phyloP scores from a whole-genome alignment of 2,888 invertebrate genomes.

The Torymus auratus region DNA sequence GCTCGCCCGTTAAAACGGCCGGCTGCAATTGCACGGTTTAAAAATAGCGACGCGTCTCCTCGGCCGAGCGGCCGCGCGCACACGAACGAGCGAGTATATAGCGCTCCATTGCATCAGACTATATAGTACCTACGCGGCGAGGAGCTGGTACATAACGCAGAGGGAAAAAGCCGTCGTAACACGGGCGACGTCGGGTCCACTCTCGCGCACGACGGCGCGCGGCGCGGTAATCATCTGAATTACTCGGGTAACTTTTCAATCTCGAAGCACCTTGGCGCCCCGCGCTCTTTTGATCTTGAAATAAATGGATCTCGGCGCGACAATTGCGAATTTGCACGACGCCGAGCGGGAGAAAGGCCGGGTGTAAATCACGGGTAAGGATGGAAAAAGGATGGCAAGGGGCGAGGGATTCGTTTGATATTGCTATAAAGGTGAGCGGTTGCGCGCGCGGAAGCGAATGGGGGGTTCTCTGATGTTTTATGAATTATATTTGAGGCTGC shows the following conservation, averaged over 20 bases:
- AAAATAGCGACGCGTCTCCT: constrained; percentile 69
- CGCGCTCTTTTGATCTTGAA: constrained; percentile 12
- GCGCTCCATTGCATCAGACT: constrained; percentile 74
- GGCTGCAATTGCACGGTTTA: constrained; percentile 73
- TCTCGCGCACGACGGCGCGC: no score
- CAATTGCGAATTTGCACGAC: background rate
- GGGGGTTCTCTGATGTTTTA: no score
- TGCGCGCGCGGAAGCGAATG: no score
- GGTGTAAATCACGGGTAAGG: no score
- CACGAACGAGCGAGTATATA: no score
- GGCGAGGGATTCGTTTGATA: no score
- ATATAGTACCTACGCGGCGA: no score
- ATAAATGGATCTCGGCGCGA: background rate
- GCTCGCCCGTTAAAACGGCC: constrained; percentile 72
- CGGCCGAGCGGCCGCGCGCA: no score
- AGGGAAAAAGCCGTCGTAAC: constrained; percentile 55
- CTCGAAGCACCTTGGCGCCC: constrained; percentile 18
- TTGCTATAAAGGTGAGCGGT: no score
- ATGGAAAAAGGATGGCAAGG: no score
- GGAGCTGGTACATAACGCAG: constrained; percentile 42
- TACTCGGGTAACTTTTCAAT: constrained; percentile 53
- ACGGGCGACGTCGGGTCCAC: constrained; percentile 33
- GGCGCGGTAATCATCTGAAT: constrained; percentile 64
- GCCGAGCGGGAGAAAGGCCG: no score
- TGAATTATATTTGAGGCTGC: no score